Base-by-base conservation (phyloP, 1,140 invertebrate species). In the Pseudomyrmex flavicornis region DNA sequence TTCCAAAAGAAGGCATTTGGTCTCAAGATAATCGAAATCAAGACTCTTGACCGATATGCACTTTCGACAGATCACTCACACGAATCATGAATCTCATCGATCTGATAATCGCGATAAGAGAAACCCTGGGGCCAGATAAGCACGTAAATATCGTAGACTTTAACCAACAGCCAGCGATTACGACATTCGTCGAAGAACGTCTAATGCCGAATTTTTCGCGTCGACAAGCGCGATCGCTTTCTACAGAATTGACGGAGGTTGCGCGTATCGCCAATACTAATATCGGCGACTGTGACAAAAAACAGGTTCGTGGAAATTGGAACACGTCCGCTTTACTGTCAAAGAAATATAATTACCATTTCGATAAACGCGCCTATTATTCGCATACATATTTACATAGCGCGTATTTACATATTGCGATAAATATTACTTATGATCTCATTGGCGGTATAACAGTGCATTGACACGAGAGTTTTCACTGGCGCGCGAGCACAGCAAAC, bases 231-330 rank as follows among this genome's bases (percentile, higher is more conserved):
- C 54, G 65, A 2, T 58, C 13, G 46, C 44, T 80, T 72, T 56
- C 54, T 72, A 70, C 4, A 35, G 35, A 44, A 72, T 59, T 20
- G 44, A n/a, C n/a, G n/a, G 17, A 35, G 10, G 52, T 69, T 52
- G 44, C 15, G 9, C 26, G 13, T 75, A 48, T 59, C 20, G 10
- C 8, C 20, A 48, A 44, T 80, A 59, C 70, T 72, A 80, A 50
- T 17, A 48, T 20, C 54, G 54, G 48, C 35, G 52, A 80, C 76
- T 66, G 22, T 70, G 66, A 80, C 15, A 22, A 35, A 59, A 66
- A 80, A 80, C 76, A 70, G 66, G 76, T 80, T 80, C 59, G 70
- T 46, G 50, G 8, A 82, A 73, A 75, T 82, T 75, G 59, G 79
- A 82, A 46, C 76, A 54, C 66, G 76, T 59, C 66, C 76, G 62